Evolutionary conservation across 2,113 vertebrate genomes (phyloP), one percentile per base, ranked within the genome.

Genomic region (Pampusana beccarii): DNA sequence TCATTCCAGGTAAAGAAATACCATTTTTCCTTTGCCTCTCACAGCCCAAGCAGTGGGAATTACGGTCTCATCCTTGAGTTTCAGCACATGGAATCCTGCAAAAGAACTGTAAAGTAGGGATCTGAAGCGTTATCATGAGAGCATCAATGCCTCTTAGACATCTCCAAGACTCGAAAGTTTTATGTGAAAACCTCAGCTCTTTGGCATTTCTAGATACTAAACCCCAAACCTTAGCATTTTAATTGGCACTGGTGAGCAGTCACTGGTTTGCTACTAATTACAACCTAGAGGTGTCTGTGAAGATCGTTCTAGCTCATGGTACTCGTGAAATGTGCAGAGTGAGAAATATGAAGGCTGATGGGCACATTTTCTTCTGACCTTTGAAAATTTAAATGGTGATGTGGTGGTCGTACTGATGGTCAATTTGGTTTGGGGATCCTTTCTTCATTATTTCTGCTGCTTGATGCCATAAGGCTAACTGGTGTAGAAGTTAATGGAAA

Each of bases 401-500:
- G 25, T 79, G 65, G 25, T 92, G 75, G 69, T 40, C 16, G 12
- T 16, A 44, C 36, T 3, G 10, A 53, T 13, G 67, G 86, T 23
- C 86, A n/a, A 77, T 92, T 94, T 83, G 60, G 51, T 91, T 85
- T 64, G 72, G 64, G 80, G 72, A 80, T 38, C 42, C 44, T 93
- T 90, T 51, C 50, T 88, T 89, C 91, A 85, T 92, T 95, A 89
- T 94, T 95, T 88, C 90, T 90, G 86, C 88, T 80, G 28, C 90
- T 90, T 50, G 36, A 51, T 82, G 78, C 79, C 18, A 12, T 44
- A 88, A 80, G 88, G 93, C 92, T 93, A 80, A 92, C 89, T 90
- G 78, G 81, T 80, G 38, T 60, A 83, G 93, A 94, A 97, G 61
- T 97, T 96, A 97, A 95, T 96, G 91, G 91, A 79, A 83, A 87